phyloP scores from a whole-genome alignment of 2,797 vertebrate species.

The Alauda arvensis region DNA sequence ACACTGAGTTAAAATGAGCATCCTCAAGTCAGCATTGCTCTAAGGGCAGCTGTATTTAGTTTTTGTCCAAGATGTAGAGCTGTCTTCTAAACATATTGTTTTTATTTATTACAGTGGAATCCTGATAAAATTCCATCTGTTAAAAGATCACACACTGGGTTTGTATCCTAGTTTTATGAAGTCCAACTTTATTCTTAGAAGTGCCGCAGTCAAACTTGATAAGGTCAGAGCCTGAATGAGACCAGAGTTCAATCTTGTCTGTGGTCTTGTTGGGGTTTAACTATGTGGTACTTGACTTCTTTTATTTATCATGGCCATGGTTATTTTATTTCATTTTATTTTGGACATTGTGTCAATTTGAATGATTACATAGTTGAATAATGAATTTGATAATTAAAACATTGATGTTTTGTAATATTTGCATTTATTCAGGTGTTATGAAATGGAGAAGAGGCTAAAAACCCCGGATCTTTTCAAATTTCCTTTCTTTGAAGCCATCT shows the following conservation, averaged over 20 bases:
- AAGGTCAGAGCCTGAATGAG: constrained; percentile 50
- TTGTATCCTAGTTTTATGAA: constrained; percentile 60
- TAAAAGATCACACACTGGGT: constrained; percentile 58
- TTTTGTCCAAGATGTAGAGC: constrained; percentile 34
- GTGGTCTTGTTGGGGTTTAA: constrained; percentile 48
- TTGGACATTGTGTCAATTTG: constrained; percentile 35
- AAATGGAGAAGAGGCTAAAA: constrained; percentile 98
- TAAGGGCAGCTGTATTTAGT: constrained; percentile 39
- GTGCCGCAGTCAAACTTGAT: constrained; percentile 42
- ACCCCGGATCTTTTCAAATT: constrained; percentile 99
- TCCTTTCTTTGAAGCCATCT: constrained; percentile 98
- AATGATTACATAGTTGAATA: constrained; percentile 21
- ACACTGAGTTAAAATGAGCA: background rate
- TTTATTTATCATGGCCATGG: constrained; percentile 34
- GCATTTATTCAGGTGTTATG: constrained; percentile 87
- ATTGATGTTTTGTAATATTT: constrained; percentile 15
- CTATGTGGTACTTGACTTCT: constrained; percentile 18
- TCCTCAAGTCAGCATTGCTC: constrained; percentile 24
- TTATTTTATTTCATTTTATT: constrained; percentile 57
- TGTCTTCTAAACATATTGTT: constrained; percentile 55
- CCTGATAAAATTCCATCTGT: constrained; percentile 44
- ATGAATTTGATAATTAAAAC: background rate
- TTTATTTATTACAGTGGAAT: constrained; percentile 59
- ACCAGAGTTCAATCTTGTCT: constrained; percentile 36
- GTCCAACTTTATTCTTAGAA: constrained; percentile 49